Percentiles rank a stretch among this genome's conserved stretches.
Evolutionary conservation across 2,113 vertebrate genomes (phyloP).

Genomic region (Mesembrinibis cayennensis): DNA sequence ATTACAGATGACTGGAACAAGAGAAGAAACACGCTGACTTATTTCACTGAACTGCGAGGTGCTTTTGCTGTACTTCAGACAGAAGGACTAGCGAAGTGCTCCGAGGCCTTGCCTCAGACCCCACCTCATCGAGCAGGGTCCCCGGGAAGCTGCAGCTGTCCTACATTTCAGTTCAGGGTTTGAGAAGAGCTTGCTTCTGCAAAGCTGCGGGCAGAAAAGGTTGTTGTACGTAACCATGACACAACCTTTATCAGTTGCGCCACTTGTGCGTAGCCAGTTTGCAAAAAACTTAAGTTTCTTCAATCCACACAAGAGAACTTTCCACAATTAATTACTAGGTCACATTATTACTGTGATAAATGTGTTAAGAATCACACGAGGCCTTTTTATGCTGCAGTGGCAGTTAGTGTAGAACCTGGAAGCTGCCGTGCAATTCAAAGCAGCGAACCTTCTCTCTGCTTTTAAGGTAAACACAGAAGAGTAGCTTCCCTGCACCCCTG

Average conservation of each 20-base stretch:
- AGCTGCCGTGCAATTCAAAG: not conserved
- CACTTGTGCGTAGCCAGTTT: accelerated
- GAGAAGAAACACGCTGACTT: not conserved
- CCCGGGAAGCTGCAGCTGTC: not conserved
- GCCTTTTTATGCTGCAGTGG: not conserved
- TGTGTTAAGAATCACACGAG: accelerated
- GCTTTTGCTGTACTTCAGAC: not conserved
- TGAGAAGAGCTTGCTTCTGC: not conserved
- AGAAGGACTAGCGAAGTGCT: not conserved
- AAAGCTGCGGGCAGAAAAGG: not conserved
- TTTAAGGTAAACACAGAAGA: not conserved
- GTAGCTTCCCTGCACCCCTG: not conserved
- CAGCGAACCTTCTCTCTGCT: not conserved
- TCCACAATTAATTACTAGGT: not conserved
- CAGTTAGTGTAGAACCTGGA: not conserved
- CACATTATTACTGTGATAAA: not conserved
- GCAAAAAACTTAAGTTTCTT: not conserved
- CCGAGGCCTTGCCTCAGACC: not conserved
- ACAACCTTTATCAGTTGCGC: not conserved
- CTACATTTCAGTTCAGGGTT: not conserved
- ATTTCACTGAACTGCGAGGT: not conserved
- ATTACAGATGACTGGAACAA: not conserved
- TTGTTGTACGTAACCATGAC: not conserved
- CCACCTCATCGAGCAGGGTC: not conserved
- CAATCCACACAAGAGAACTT: not conserved